Percentiles rank a stretch among this genome's conserved stretches.
Evolutionary conservation across 1,140 invertebrate species (phyloP).

Genomic region (Lanistes nyassanus): DNA sequence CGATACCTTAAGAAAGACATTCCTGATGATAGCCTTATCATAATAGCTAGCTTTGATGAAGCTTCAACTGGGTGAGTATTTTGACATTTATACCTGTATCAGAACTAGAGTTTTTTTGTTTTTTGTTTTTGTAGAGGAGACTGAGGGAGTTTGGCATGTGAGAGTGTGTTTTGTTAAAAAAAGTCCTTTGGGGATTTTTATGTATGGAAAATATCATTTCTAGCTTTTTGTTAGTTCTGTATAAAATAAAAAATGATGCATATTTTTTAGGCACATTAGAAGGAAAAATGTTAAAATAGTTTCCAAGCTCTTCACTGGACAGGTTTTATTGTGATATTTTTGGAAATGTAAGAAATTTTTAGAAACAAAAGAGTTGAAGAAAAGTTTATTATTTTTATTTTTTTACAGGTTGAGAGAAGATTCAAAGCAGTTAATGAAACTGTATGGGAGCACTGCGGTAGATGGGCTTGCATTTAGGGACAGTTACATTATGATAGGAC

Average conservation of each 20-base stretch:
- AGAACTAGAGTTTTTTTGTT: not conserved
- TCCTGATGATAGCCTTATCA: constrained; percentile 45
- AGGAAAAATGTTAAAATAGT: no score
- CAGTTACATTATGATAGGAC: constrained; percentile 71
- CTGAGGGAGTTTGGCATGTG: not conserved
- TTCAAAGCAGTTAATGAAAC: constrained; percentile 44
- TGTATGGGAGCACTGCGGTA: constrained; percentile 67
- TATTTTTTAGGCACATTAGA: no score
- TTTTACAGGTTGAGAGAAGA: constrained; percentile 53
- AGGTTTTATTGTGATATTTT: no score
- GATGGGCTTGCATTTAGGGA: constrained; percentile 70
- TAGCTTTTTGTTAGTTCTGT: no score
- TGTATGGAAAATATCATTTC: not conserved
- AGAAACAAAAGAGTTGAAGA: not conserved
- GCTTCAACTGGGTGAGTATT: constrained; percentile 51
- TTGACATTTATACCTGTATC: not conserved
- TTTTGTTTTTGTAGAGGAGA: no score
- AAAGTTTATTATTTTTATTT: not conserved
- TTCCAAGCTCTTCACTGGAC: not conserved
- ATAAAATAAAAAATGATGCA: no score
- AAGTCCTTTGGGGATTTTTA: not conserved
- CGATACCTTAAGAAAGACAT: constrained; percentile 51
- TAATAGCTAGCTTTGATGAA: constrained; percentile 62
- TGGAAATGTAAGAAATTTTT: no score
- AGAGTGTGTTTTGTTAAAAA: not conserved